These are phyloP conservation scores for Sorex araneus DNA, from an alignment of 2,113 vertebrate species.

Conservation along the genomic window DNA sequence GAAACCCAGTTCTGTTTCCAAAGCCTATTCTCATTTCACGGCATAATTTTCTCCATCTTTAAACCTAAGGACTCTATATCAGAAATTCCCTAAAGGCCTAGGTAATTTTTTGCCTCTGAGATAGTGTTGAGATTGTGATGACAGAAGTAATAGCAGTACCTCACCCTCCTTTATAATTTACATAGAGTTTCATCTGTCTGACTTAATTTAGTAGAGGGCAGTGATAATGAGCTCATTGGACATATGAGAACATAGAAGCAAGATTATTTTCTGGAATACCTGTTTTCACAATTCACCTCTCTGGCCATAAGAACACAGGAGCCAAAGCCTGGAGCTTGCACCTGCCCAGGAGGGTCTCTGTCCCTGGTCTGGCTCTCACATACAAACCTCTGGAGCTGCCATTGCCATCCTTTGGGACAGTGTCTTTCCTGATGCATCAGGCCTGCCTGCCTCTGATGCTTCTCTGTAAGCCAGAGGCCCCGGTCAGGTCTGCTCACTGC, in stretches of 20 bases:
- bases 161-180: not conserved
- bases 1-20: conserved; percentile 28
- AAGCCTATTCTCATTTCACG: not conserved
- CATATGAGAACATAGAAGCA: not conserved
- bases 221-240: not conserved
- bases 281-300: not conserved
- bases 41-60: not conserved
- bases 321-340: not conserved
- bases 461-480: not conserved
- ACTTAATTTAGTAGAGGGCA: not conserved
- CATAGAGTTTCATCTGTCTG: not conserved
- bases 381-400: no score
- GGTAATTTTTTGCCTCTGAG: not conserved
- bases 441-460: not conserved
- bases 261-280: conserved; percentile 3
- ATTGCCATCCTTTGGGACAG: fast-evolving
- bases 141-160: not conserved
- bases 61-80: not conserved
- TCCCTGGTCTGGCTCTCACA: not conserved
- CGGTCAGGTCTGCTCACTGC: not conserved
- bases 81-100: conserved; percentile 3
- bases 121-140: not conserved
- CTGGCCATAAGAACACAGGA: not conserved
- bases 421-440: not conserved
- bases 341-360: not conserved